phyloP scores from a whole-genome alignment of 2,888 invertebrate genomes.

The Antitype chi region DNA sequence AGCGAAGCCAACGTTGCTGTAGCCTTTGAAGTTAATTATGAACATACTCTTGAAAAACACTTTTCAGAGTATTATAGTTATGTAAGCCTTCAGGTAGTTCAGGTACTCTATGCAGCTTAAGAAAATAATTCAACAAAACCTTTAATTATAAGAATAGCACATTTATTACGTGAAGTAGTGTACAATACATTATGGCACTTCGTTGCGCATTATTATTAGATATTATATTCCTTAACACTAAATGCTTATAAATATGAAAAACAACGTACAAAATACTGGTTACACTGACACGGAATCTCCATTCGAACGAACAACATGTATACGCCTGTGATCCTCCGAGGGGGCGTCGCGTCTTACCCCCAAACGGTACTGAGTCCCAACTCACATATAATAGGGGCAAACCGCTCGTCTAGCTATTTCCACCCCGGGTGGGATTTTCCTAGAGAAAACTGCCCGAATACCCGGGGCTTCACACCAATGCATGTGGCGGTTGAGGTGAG shows the following conservation, averaged over 20 bases:
- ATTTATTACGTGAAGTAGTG: constrained; percentile 79
- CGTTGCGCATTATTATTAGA: constrained; percentile 74
- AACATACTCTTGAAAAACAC: neutral
- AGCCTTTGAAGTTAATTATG: constrained; percentile 8
- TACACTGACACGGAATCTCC: constrained; percentile 72
- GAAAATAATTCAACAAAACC: neutral
- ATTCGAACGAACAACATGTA: constrained; percentile 51
- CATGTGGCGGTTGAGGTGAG: constrained; percentile 11
- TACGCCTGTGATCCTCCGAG: constrained; percentile 36
- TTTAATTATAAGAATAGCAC: constrained; percentile 66
- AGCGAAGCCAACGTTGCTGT: neutral
- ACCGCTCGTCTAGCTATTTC: constrained; percentile 11
- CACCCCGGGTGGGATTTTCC: neutral
- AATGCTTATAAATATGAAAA: constrained; percentile 75
- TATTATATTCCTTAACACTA: constrained; percentile 62
- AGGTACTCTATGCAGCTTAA: neutral
- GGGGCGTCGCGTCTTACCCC: constrained; percentile 14
- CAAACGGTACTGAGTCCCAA: constrained; percentile 14
- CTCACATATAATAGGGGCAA: constrained; percentile 5
- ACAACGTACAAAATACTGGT: constrained; percentile 82
- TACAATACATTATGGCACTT: constrained; percentile 86
- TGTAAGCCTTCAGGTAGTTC: neutral
- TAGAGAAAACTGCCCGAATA: constrained; percentile 15
- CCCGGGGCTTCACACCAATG: constrained; percentile 6
- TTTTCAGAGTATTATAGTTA: neutral